Percentiles rank a stretch among this genome's conserved stretches.
Conservation (phyloP, 23 tunicate species). For the Ascidia mentula region DNA sequence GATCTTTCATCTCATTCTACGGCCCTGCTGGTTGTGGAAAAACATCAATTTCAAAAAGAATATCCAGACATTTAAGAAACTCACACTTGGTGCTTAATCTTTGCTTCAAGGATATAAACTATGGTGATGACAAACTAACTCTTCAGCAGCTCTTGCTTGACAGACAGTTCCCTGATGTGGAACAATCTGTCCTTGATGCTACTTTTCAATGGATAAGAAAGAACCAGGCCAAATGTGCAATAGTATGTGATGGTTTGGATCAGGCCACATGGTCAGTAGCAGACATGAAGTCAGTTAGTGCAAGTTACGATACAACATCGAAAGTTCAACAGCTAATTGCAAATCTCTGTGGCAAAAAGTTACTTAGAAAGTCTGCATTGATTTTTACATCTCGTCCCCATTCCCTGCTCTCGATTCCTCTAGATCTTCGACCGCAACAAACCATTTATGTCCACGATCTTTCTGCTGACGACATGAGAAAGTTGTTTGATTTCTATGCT, state of each 20-base stretch:
- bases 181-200: no score
- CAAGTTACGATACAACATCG: neutral
- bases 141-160: no score
- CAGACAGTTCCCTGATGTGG: no score
- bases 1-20: no score
- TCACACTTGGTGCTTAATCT: no score
- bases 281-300: neutral
- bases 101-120: no score
- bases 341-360: neutral
- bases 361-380: neutral
- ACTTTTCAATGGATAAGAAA: no score
- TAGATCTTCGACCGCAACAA: neutral
- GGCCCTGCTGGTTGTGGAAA: no score
- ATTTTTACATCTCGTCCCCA: conserved; percentile 22
- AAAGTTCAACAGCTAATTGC: conserved; percentile 5
- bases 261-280: conserved; percentile 18
- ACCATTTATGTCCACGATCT: conserved; percentile 11
- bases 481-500: neutral
- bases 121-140: no score
- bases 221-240: no score
- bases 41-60: no score
- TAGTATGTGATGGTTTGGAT: conserved; percentile 21
- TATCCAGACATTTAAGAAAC: no score
- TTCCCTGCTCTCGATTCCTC: conserved; percentile 4
- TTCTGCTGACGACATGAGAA: neutral